Percentiles rank a stretch among this genome's conserved stretches.
Conservation (phyloP, 2,113 vertebrate species). For the Cisticola juncidis region DNA sequence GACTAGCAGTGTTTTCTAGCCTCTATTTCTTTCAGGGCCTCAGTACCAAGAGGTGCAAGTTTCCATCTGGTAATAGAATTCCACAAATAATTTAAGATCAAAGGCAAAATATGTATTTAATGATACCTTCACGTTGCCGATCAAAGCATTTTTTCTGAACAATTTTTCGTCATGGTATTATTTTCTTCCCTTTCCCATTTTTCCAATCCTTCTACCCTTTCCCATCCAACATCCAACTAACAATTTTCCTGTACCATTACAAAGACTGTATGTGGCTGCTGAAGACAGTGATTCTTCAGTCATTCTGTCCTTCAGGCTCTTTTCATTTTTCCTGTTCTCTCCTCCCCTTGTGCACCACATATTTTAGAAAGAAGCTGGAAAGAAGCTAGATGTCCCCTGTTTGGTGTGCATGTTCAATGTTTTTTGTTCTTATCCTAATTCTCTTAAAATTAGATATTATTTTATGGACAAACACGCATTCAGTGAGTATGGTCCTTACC, state of each 20-base stretch:
- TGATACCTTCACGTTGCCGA: not conserved
- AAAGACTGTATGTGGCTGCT: not conserved
- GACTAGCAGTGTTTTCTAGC: not conserved
- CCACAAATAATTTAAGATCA: slow-evolving; percentile 1
- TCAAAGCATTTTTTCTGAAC: not conserved
- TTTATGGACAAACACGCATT: not conserved
- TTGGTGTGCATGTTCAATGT: not conserved
- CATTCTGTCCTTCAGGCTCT: not conserved
- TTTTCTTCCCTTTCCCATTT: not conserved
- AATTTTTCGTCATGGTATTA: not conserved
- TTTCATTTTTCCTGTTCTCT: not conserved
- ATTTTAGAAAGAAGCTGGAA: not conserved
- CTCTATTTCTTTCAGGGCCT: not conserved
- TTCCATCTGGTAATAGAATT: slow-evolving; percentile 8
- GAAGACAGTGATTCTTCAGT: not conserved
- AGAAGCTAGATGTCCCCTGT: not conserved
- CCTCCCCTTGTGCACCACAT: not conserved
- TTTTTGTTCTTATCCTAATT: not conserved
- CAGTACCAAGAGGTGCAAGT: not conserved
- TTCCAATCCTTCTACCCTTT: not conserved
- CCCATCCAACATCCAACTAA: not conserved
- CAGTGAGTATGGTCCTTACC: not conserved
- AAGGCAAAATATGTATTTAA: not conserved
- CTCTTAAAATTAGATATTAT: not conserved
- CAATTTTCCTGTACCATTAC: not conserved